Conservation (phyloP, 2,113 vertebrate species). For the Lagenorhynchus albirostris region DNA sequence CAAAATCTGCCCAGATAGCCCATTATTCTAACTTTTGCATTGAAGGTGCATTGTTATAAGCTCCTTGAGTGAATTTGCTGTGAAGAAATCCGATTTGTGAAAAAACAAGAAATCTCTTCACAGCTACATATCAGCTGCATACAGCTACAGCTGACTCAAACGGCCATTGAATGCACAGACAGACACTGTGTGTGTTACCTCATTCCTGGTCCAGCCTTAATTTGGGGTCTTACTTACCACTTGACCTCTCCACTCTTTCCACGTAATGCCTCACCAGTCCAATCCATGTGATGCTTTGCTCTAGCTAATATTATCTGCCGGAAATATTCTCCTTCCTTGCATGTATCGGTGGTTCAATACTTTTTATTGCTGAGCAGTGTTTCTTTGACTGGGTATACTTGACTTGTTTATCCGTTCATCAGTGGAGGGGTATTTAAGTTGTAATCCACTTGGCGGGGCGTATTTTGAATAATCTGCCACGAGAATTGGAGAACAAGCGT, state of each 20-base stretch:
- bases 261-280: rapidly evolving
- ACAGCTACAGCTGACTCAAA: background rate
- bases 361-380: background rate
- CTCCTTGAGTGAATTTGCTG: background rate
- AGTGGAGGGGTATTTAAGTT: background rate
- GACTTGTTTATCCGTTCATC: background rate
- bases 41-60: background rate
- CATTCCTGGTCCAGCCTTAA: background rate
- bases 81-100: background rate
- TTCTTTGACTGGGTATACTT: background rate
- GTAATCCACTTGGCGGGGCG: background rate
- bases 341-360: rapidly evolving
- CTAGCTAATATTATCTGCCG: background rate
- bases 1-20: background rate
- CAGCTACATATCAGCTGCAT: background rate
- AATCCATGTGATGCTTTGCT: background rate
- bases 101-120: background rate
- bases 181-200: rapidly evolving
- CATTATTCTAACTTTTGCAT: background rate
- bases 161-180: background rate
- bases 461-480: background rate
- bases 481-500: background rate
- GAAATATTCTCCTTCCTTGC: background rate
- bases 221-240: too few species aligned
- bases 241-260: rapidly evolving